Conservation (phyloP, 1,140 invertebrate genomes). For the Agrypnia vestita region DNA sequence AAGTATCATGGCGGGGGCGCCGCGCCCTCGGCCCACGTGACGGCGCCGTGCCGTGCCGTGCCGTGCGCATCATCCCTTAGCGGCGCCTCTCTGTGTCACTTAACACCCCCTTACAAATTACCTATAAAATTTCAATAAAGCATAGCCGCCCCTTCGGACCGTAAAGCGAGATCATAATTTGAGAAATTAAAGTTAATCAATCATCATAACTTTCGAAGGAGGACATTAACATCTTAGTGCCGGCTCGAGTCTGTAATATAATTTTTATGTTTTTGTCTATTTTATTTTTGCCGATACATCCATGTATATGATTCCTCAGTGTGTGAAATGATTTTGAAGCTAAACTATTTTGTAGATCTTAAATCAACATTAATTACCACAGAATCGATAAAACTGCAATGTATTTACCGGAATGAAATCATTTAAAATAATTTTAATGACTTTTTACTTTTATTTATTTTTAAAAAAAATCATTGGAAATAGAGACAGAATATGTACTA, state of each 20-base stretch:
- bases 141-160: conserved; percentile 17
- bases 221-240: conserved; percentile 12
- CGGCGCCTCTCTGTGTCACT: conserved; percentile 13
- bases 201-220: conserved; percentile 29
- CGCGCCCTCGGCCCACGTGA: neutral
- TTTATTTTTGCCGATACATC: neutral
- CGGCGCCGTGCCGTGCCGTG: neutral
- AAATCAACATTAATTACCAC: no score
- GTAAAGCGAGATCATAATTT: conserved; percentile 39
- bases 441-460: no score
- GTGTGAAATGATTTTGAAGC: no score
- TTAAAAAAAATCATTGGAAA: no score
- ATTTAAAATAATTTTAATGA: no score
- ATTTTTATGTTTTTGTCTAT: conserved; percentile 17
- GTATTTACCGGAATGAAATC: no score
- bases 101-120: conserved; percentile 52
- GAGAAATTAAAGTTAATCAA: conserved; percentile 40
- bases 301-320: no score
- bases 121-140: conserved; percentile 62
- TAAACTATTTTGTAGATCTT: no score
- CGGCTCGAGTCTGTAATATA: conserved; percentile 20
- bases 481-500: no score
- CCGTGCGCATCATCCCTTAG: neutral
- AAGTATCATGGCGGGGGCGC: conserved; percentile 50
- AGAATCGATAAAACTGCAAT: no score